phyloP scores from a whole-genome alignment of 2,888 invertebrate genomes.

The Hydrotaea diabolus region DNA sequence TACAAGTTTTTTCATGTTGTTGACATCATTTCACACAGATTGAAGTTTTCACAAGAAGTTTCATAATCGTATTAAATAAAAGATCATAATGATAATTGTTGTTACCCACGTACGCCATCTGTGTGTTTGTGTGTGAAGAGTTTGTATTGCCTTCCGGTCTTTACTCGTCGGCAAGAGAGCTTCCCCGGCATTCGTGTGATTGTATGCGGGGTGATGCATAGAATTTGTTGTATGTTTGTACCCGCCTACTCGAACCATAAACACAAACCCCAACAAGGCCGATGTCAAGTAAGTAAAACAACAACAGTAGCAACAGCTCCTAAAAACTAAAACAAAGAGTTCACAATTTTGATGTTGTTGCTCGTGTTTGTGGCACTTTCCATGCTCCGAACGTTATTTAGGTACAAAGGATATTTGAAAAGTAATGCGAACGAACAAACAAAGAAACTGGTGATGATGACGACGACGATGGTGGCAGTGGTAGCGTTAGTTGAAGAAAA shows the following conservation, averaged over 20 bases:
- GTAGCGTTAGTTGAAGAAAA: not conserved
- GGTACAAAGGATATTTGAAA: conserved; percentile 7
- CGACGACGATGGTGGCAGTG: not conserved
- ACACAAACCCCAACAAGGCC: not conserved
- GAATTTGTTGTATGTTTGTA: not conserved
- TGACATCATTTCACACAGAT: conserved; percentile 43
- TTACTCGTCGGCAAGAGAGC: too few species aligned
- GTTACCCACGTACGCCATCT: not conserved
- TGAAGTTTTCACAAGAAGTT: conserved; percentile 38
- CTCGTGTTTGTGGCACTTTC: not conserved
- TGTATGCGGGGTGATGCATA: not conserved
- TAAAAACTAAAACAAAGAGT: conserved; percentile 28
- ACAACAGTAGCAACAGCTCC: conserved; percentile 9
- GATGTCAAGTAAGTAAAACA: not conserved
- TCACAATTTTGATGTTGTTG: conserved; percentile 7
- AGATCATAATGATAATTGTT: conserved; percentile 35
- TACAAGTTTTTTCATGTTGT: conserved; percentile 43
- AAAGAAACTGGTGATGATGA: not conserved
- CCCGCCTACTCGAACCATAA: too few species aligned
- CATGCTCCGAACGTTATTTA: not conserved
- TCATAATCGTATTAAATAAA: conserved; percentile 49
- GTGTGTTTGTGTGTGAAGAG: not conserved
- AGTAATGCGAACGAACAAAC: not conserved
- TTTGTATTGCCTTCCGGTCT: too few species aligned
- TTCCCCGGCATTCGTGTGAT: not conserved